Percentiles rank a stretch among this genome's conserved stretches.
These are phyloP conservation scores for Cephalophus harveyi DNA, from an alignment of 2,113 vertebrate genomes.

Conservation along the genomic window DNA sequence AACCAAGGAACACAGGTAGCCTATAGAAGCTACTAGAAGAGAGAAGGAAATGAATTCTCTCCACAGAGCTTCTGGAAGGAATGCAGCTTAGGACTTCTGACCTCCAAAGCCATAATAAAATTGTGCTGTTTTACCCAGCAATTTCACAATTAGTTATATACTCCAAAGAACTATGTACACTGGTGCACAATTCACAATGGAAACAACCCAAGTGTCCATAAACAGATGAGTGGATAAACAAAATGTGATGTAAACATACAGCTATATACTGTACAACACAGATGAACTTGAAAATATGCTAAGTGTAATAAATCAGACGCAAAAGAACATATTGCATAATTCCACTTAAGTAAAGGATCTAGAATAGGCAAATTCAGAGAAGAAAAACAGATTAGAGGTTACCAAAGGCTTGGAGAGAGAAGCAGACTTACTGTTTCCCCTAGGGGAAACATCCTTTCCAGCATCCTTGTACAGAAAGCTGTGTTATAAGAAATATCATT, in stretches of 20 bases:
- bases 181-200: background rate
- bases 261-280: background rate
- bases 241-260: background rate
- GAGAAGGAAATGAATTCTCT: background rate
- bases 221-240: background rate
- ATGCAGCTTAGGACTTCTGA: background rate
- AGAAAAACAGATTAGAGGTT: background rate
- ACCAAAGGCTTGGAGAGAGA: background rate
- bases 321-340: background rate
- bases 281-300: background rate
- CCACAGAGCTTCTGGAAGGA: background rate
- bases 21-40: background rate
- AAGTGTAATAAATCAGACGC: background rate
- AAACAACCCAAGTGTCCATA: background rate
- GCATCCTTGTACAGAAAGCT: background rate
- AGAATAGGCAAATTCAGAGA: background rate
- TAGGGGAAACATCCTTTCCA: background rate
- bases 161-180: background rate
- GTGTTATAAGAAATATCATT: background rate
- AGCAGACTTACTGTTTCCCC: background rate
- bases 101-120: background rate
- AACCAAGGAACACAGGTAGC: background rate
- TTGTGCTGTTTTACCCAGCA: background rate
- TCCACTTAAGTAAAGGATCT: background rate
- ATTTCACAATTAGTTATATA: background rate